phyloP scores from a whole-genome alignment of 1,140 invertebrate genomes.

The Sinella curviseta region DNA sequence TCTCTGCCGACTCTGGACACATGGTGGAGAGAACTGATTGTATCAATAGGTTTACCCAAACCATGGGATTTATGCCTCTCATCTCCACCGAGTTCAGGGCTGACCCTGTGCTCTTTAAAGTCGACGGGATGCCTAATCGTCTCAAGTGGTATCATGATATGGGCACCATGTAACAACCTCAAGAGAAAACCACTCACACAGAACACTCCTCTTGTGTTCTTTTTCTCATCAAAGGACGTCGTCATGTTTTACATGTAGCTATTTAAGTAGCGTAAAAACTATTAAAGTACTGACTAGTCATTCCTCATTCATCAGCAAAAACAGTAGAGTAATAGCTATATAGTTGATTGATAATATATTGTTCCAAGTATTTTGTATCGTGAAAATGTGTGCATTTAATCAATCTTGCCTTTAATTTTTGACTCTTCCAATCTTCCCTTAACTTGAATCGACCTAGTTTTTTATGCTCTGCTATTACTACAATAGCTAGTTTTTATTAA shows the following conservation, averaged over 20 bases:
- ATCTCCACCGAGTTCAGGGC: slow-evolving; percentile 87
- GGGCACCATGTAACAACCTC: slow-evolving; percentile 72
- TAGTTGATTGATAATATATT: too few species aligned
- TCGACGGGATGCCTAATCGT: slow-evolving; percentile 80
- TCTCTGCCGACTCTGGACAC: slow-evolving; percentile 87
- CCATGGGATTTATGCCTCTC: slow-evolving; percentile 86
- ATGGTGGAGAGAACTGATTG: slow-evolving; percentile 92
- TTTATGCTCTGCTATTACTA: too few species aligned
- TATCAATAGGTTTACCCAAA: slow-evolving; percentile 79
- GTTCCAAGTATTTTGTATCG: too few species aligned
- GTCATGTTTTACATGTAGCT: too few species aligned
- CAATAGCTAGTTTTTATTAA: too few species aligned
- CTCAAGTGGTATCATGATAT: slow-evolving; percentile 88
- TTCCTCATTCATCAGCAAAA: too few species aligned
- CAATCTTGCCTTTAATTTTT: too few species aligned
- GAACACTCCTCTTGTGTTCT: background rate
- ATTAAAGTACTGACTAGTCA: background rate
- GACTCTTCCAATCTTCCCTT: too few species aligned
- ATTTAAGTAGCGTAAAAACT: background rate
- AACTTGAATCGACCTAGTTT: too few species aligned
- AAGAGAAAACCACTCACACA: background rate
- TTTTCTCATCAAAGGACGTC: background rate
- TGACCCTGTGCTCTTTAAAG: slow-evolving; percentile 87
- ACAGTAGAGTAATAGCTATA: too few species aligned
- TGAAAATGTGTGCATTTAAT: too few species aligned